phyloP scores from a whole-genome alignment of 2,888 invertebrate genomes.

The Drosophila lacicola region DNA sequence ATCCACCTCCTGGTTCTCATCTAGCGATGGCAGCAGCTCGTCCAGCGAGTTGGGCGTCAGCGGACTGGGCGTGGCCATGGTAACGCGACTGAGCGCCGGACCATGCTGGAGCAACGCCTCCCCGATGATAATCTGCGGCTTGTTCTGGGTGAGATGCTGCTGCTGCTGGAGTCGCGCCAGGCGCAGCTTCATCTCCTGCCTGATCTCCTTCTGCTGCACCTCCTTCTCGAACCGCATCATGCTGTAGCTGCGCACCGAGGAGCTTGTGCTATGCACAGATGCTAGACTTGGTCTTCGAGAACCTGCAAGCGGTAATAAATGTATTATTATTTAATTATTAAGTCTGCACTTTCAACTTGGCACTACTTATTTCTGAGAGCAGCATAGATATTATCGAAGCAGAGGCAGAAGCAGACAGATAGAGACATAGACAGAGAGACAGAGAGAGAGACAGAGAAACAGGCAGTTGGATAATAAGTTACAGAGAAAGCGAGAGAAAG shows the following conservation, averaged over 20 bases:
- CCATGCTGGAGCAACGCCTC: conserved; percentile 84
- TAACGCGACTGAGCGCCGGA: conserved; percentile 71
- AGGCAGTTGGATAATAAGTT: neutral
- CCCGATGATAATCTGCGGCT: conserved; percentile 85
- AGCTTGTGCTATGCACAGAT: conserved; percentile 93
- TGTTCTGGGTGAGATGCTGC: conserved; percentile 86
- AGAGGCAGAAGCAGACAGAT: conserved; percentile 47
- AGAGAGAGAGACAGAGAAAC: conserved; percentile 4
- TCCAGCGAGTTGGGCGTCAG: conserved; percentile 93
- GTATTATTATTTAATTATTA: neutral
- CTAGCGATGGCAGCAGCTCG: conserved; percentile 92
- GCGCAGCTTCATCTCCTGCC: conserved; percentile 91
- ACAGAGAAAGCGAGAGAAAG: conserved; percentile 1
- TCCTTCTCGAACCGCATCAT: conserved; percentile 92
- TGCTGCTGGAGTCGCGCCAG: conserved; percentile 89
- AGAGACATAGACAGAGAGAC: conserved; percentile 22
- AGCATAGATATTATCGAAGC: conserved; percentile 43
- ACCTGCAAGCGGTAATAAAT: conserved; percentile 86
- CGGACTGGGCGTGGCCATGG: conserved; percentile 88
- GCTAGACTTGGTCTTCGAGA: conserved; percentile 95
- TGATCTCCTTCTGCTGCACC: conserved; percentile 92
- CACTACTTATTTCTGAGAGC: neutral
- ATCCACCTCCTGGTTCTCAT: conserved; percentile 91
- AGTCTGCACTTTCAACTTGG: neutral
- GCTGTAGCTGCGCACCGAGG: conserved; percentile 93